Conservation (phyloP, 2,113 vertebrate species). For the Rallus limicola region DNA sequence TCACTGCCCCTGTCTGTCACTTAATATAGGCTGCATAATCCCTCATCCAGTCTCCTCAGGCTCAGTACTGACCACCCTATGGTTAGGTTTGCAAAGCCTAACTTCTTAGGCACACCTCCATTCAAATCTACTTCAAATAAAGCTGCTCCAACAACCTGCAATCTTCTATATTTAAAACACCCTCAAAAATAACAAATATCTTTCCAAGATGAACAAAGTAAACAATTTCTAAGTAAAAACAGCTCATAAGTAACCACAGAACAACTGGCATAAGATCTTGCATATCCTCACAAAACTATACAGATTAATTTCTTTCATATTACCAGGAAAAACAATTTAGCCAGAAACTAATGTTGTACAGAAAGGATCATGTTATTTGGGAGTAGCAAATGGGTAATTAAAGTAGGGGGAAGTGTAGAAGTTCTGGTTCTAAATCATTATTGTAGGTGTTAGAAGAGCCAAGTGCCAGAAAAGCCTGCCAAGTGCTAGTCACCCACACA, state of each 20-base stretch:
- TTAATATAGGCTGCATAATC: neutral
- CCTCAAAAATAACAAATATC: neutral
- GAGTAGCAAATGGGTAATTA: neutral
- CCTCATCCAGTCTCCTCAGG: neutral
- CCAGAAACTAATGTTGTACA: neutral
- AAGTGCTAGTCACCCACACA: slow-evolving; percentile 37
- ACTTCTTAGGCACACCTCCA: neutral
- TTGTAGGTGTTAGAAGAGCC: neutral
- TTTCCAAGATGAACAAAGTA: neutral
- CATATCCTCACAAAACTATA: neutral
- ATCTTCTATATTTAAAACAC: neutral
- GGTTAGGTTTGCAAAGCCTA: neutral
- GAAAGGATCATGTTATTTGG: neutral
- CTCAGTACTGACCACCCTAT: too few species aligned
- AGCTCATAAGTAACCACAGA: neutral
- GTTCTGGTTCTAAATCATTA: neutral
- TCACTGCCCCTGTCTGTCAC: neutral
- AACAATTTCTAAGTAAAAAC: neutral
- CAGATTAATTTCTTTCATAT: neutral
- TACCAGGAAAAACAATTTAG: neutral
- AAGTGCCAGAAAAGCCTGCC: slow-evolving; percentile 15
- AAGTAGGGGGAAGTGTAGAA: neutral
- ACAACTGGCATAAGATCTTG: neutral
- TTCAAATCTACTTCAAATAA: neutral
- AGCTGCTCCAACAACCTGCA: neutral